phyloP scores from a whole-genome alignment of 2,888 invertebrate species.

The Yponomeuta sedellus region DNA sequence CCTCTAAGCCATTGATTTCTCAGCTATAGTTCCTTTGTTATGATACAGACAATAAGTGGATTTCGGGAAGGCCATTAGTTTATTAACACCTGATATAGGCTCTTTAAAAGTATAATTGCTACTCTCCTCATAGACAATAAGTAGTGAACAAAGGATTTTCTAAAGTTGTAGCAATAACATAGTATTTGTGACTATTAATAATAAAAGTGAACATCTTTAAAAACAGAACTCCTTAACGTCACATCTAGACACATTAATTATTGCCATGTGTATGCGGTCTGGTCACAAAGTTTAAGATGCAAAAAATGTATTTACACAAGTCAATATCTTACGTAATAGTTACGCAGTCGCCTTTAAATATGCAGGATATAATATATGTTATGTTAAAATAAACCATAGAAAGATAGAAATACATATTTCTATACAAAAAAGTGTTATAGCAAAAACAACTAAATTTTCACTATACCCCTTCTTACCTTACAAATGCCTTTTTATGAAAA shows the following conservation, averaged over 20 bases:
- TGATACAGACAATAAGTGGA: too few species aligned
- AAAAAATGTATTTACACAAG: constrained; percentile 57
- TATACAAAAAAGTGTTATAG: constrained; percentile 43
- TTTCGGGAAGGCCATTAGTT: too few species aligned
- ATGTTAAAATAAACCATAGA: constrained; percentile 36
- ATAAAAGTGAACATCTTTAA: neutral
- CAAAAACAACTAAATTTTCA: constrained; percentile 40
- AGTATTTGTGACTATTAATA: neutral
- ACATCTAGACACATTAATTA: neutral
- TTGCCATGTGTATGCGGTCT: neutral
- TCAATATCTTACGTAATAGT: constrained; percentile 45
- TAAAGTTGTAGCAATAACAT: neutral
- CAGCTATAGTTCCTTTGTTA: too few species aligned
- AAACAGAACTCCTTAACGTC: neutral
- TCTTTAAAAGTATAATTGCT: neutral
- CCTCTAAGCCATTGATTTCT: too few species aligned
- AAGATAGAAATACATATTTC: constrained; percentile 48
- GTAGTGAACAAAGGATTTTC: neutral
- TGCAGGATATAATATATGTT: constrained; percentile 31
- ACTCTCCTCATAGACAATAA: neutral
- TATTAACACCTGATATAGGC: neutral
- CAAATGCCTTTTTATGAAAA: constrained; percentile 31
- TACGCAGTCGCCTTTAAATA: constrained; percentile 40
- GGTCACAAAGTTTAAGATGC: constrained; percentile 8
- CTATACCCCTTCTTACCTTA: constrained; percentile 21